Percentiles rank a stretch among this genome's conserved stretches.
These are phyloP conservation scores for Mimumesa dahlbomi DNA, from an alignment of 2,888 invertebrate species.

Conservation along the genomic window DNA sequence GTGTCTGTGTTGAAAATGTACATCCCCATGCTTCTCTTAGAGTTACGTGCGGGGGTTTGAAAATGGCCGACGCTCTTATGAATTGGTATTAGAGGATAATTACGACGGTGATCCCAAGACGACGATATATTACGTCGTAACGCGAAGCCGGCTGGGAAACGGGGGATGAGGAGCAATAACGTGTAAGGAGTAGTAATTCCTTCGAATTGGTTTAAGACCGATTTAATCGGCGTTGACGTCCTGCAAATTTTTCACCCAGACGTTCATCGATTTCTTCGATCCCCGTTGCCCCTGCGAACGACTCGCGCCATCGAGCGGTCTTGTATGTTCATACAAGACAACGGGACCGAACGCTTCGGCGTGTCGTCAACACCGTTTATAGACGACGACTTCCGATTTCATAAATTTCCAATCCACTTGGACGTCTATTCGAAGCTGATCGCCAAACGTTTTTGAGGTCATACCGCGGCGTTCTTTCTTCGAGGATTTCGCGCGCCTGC, in stretches of 20 bases:
- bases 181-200: slow-evolving; percentile 34
- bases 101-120: slow-evolving; percentile 63
- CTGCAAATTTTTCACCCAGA: slow-evolving; percentile 8
- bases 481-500: not conserved
- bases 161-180: slow-evolving; percentile 42
- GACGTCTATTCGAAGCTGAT: not conserved
- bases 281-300: not conserved
- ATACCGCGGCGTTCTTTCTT: not conserved
- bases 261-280: not conserved
- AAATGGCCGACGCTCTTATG: slow-evolving; percentile 67
- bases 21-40: slow-evolving; percentile 61
- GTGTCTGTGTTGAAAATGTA: slow-evolving; percentile 22
- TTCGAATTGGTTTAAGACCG: slow-evolving; percentile 36
- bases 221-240: slow-evolving; percentile 16
- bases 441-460: not conserved
- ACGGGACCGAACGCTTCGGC: no score
- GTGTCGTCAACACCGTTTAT: no score
- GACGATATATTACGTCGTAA: slow-evolving; percentile 59
- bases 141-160: slow-evolving; percentile 17
- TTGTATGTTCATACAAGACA: no score
- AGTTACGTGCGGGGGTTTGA: slow-evolving; percentile 76
- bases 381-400: no score
- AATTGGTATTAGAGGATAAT: slow-evolving; percentile 67
- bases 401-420: no score
- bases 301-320: no score